Percentiles rank a stretch among this genome's conserved stretches.
Conservation (phyloP, 2,113 vertebrate species). For the Misgurnus anguillicaudatus region DNA sequence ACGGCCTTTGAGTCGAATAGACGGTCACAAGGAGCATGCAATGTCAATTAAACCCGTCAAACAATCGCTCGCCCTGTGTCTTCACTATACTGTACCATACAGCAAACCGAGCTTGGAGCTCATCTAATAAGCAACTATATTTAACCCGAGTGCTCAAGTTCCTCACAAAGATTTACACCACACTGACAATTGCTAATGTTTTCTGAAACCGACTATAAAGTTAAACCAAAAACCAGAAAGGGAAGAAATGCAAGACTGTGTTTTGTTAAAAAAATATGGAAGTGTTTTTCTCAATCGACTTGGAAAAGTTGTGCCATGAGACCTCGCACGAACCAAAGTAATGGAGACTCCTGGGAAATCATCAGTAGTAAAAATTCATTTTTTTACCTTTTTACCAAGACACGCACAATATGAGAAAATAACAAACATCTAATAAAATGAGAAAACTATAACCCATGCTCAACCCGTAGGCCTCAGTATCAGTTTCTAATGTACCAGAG, state of each 20-base stretch:
- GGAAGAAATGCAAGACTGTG: neutral
- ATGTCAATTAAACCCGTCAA: constrained; percentile 6
- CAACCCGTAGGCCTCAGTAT: constrained; percentile 17
- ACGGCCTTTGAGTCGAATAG: neutral
- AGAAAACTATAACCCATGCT: constrained; percentile 8
- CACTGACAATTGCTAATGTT: constrained; percentile 19
- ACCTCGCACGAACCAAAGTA: constrained; percentile 3
- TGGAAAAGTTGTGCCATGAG: neutral
- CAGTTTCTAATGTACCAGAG: constrained; percentile 23
- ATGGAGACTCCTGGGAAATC: constrained; percentile 3
- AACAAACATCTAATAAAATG: constrained; percentile 7
- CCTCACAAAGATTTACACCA: constrained; percentile 28
- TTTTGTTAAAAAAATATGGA: constrained; percentile 19
- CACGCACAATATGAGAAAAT: too few relatives aligned
- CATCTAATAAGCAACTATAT: constrained; percentile 37
- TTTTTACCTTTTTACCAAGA: too few relatives aligned
- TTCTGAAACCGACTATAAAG: neutral
- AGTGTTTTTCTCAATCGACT: neutral
- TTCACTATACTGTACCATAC: neutral
- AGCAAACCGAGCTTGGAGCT: neutral
- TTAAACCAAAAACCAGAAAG: neutral
- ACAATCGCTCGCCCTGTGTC: neutral
- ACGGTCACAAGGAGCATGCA: neutral
- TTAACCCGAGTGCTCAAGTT: constrained; percentile 30
- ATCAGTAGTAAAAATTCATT: neutral